These are phyloP conservation scores for Phragmatobia fuliginosa DNA, from an alignment of 2,888 invertebrate genomes.

Conservation along the genomic window DNA sequence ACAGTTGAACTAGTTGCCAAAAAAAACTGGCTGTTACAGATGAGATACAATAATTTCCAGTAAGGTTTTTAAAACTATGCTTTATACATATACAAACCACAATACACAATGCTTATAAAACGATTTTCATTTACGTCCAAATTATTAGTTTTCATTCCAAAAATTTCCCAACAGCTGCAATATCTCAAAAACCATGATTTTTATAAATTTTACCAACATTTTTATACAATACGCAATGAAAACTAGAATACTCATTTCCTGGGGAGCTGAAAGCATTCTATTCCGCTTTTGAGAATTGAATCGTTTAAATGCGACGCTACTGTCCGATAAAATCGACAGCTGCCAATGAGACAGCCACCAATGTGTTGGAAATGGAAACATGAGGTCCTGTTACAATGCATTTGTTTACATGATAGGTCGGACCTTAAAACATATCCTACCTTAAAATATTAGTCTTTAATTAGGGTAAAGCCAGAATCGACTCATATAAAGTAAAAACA, in stretches of 20 bases:
- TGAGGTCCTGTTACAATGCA: neutral
- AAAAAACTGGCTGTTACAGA: too few species aligned
- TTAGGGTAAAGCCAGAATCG: too few species aligned
- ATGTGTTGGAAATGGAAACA: conserved; percentile 5
- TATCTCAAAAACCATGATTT: neutral
- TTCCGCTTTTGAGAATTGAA: conserved; percentile 36
- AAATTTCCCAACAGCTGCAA: neutral
- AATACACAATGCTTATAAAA: too few species aligned
- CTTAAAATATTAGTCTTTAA: too few species aligned
- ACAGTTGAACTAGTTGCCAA: too few species aligned
- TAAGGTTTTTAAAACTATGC: neutral
- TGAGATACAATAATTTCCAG: too few species aligned
- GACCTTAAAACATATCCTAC: neutral
- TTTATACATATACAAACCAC: too few species aligned
- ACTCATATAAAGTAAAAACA: neutral
- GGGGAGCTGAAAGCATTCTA: conserved; percentile 24
- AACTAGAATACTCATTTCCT: conserved; percentile 31
- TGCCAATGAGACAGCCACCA: conserved; percentile 30
- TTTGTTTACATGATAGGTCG: neutral
- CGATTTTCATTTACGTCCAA: neutral
- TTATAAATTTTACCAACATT: neutral
- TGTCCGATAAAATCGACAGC: conserved; percentile 43
- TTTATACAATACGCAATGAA: conserved; percentile 26
- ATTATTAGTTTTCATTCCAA: neutral
- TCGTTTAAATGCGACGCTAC: conserved; percentile 50